Conservation (phyloP, 2,113 vertebrate genomes). For the Pycnonotus jocosus region DNA sequence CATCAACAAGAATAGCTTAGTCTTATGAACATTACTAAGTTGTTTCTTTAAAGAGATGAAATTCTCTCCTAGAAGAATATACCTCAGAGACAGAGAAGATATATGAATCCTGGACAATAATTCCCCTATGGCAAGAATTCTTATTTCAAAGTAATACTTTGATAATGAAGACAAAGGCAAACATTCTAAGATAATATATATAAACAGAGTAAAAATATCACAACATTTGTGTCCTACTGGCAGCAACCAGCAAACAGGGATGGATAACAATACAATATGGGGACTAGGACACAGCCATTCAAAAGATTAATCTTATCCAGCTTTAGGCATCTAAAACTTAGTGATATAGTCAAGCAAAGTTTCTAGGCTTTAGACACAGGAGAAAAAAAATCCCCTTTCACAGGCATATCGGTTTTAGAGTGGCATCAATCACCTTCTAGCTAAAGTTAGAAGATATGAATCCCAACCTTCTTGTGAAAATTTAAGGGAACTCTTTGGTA, state of each 20-base stretch:
- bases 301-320: neutral
- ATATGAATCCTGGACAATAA: neutral
- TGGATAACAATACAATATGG: neutral
- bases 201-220: neutral
- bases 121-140: neutral
- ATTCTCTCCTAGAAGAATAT: neutral
- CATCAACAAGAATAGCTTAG: neutral
- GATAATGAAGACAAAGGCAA: neutral
- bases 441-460: neutral
- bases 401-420: neutral
- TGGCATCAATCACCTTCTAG: neutral
- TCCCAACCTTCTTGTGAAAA: neutral
- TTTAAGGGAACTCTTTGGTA: neutral
- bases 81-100: neutral
- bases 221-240: neutral
- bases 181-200: neutral
- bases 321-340: neutral
- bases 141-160: neutral
- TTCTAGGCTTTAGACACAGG: neutral
- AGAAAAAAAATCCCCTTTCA: neutral
- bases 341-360: neutral
- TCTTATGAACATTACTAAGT: neutral
- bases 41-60: neutral
- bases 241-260: neutral
- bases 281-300: neutral